Base-by-base conservation (phyloP, 1,140 invertebrate species). In the Drosophila sp. region DNA sequence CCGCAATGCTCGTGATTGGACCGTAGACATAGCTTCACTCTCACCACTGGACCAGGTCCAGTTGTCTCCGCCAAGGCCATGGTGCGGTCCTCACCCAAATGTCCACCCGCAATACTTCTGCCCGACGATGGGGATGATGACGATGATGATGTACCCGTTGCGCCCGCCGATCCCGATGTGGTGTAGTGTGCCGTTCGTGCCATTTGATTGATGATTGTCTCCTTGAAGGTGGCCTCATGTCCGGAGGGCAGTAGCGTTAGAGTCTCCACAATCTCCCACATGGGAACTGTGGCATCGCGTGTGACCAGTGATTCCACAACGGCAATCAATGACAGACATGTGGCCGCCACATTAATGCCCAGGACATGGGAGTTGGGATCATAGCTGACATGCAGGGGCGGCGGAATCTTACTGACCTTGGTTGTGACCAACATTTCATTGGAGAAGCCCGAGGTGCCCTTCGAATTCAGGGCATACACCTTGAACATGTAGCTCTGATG, bases 401-500 rank as follows among this genome's bases (percentile, higher is more conserved):
- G 93, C 2, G 97, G 95, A 30, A 98, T 97, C 79, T 96, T 95
- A 70, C 97, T 96, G 1, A 98, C 96, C 66, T 96, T 95, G 1
- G 97, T 98, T 11, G 95, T 95, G 27, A 95, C 95, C 25, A 94
- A 93, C 1, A 96, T 94, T 90, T 97, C 96, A 63, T 97, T 95
- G 0, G 97, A 98, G 84, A 96, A 97, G 55, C 96, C 95, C 29
- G 96, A 97, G 56, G 95, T 95, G 11, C 97, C 97, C 90, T 96
- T 96, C 0, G 95, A 95, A 77, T 98, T 98, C 57, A 96, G 94
- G 0, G 97, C 97, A 92, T 97, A 97, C 3, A 97, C 94, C 94
- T 96, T 96, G 86, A 97, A 97, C 7, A 95, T 93, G 76, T 97
- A 97, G 3, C 94, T 95, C 82, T 96, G 96, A 87, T 97, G 96